A percentile compares a stretch with the other conserved stretches of the same genome.
These are phyloP conservation scores for Danaus melanippus DNA, from an alignment of 1,140 invertebrate species.

Conservation along the genomic window DNA sequence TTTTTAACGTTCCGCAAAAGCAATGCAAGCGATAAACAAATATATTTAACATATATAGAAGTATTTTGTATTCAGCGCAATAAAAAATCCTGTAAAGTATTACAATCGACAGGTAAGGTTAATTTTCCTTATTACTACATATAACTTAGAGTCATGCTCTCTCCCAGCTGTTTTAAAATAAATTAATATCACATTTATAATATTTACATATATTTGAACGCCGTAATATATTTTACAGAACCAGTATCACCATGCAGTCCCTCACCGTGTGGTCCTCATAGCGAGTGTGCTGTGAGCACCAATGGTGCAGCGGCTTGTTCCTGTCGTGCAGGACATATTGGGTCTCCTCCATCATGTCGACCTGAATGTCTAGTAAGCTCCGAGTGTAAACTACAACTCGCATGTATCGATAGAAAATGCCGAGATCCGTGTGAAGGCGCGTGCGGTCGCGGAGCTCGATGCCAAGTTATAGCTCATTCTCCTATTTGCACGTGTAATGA, in stretches of 20 bases:
- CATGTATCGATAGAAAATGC: slow-evolving; percentile 77
- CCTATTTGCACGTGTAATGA: slow-evolving; percentile 85
- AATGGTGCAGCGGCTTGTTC: slow-evolving; percentile 80
- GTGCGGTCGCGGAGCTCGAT: slow-evolving; percentile 84
- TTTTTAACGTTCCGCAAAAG: neutral
- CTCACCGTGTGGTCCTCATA: slow-evolving; percentile 84
- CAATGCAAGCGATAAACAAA: too few species aligned
- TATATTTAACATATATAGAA: too few species aligned
- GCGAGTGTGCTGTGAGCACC: slow-evolving; percentile 76
- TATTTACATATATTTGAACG: too few species aligned
- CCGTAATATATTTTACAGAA: slow-evolving; percentile 25
- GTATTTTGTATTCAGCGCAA: too few species aligned
- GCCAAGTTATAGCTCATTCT: slow-evolving; percentile 86
- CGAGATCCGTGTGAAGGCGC: slow-evolving; percentile 80
- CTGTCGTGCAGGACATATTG: slow-evolving; percentile 79
- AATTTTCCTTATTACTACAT: too few species aligned
- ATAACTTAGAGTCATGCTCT: too few species aligned
- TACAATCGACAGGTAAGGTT: too few species aligned
- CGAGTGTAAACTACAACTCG: slow-evolving; percentile 77
- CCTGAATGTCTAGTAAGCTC: slow-evolving; percentile 80
- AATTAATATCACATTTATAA: too few species aligned
- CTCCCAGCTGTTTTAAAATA: too few species aligned
- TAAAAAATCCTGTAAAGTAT: too few species aligned
- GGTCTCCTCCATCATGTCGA: slow-evolving; percentile 80
- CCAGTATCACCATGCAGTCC: slow-evolving; percentile 78